Percentiles rank a stretch among this genome's conserved stretches.
These are phyloP conservation scores for Thinocorus orbignyianus DNA, from an alignment of 2,113 vertebrate genomes.

Conservation along the genomic window DNA sequence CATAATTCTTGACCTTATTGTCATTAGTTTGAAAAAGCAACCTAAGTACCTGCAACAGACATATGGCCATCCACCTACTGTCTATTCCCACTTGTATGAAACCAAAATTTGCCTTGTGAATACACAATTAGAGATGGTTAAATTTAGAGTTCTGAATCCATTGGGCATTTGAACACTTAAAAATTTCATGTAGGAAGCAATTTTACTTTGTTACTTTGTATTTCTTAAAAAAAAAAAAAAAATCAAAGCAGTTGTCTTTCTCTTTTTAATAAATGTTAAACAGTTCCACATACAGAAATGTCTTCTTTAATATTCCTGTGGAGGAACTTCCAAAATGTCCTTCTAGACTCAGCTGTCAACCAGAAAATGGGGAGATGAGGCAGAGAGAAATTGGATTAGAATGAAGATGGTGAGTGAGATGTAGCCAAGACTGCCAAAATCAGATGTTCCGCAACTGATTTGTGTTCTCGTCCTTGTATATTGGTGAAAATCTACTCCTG, in stretches of 20 bases:
- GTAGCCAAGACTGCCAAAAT: not conserved
- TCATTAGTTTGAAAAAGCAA: not conserved
- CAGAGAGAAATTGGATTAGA: not conserved
- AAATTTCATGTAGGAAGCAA: not conserved
- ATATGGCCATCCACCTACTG: not conserved
- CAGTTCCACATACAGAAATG: not conserved
- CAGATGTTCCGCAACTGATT: not conserved
- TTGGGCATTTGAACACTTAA: not conserved
- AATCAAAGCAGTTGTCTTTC: not conserved
- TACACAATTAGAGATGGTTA: not conserved
- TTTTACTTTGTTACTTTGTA: not conserved
- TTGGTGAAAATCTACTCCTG: not conserved
- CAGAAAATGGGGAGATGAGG: not conserved
- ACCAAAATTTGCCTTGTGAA: not conserved
- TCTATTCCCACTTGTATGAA: not conserved
- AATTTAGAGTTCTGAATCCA: not conserved
- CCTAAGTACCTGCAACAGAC: not conserved
- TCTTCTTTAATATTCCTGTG: not conserved
- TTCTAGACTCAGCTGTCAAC: not conserved
- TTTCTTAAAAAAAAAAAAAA: not conserved
- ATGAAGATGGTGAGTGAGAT: not conserved
- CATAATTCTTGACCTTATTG: not conserved
- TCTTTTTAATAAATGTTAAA: not conserved
- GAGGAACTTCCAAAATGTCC: not conserved
- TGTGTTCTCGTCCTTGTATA: not conserved